Percentiles rank a stretch among this genome's conserved stretches.
Conservation (phyloP, 2,113 vertebrate species). For the Tyto alba region DNA sequence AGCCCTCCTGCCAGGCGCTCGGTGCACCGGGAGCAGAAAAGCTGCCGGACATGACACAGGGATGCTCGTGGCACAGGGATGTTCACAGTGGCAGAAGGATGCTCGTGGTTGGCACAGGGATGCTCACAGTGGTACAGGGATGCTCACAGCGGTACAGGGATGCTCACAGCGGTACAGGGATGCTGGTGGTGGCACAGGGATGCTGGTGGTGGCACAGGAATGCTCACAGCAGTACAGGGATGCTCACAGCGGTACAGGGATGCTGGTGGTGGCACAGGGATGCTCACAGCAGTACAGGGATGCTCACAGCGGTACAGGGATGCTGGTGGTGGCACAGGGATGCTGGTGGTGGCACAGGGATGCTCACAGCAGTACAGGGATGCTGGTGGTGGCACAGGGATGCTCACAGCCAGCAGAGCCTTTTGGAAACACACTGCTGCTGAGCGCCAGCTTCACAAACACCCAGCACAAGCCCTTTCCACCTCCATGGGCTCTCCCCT, state of each 20-base stretch:
- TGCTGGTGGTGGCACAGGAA: too few species aligned
- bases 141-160: background rate
- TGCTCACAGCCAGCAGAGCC: background rate
- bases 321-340: too few species aligned
- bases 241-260: rapidly evolving
- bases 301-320: background rate
- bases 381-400: rapidly evolving
- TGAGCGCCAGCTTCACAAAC: background rate
- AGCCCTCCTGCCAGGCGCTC: background rate
- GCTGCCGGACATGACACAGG: background rate
- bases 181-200: background rate
- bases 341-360: rapidly evolving
- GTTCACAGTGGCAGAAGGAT: rapidly evolving
- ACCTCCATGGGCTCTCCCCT: background rate
- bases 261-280: rapidly evolving
- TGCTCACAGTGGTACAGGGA: background rate
- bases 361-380: rapidly evolving
- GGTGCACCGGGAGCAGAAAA: background rate
- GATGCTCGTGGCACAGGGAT: background rate
- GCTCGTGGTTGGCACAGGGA: rapidly evolving
- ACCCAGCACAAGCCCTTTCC: background rate
- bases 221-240: background rate
- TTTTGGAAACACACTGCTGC: background rate
- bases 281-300: rapidly evolving
- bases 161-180: background rate